These are phyloP conservation scores for Microctonus brassicae DNA, from an alignment of 2,888 invertebrate species.

Conservation along the genomic window DNA sequence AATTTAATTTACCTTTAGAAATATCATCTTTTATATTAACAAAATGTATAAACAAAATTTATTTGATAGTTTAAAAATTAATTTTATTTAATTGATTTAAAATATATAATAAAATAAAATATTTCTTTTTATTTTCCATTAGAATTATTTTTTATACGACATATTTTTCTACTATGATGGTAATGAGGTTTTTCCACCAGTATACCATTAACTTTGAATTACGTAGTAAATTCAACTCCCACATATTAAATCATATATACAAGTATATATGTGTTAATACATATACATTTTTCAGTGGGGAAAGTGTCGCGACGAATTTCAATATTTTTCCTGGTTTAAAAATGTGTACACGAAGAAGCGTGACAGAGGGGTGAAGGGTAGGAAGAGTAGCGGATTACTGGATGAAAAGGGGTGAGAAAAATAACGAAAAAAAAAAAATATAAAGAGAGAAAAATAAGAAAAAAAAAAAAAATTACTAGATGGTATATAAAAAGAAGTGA, in stretches of 20 bases:
- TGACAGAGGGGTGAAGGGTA: slow-evolving; percentile 9
- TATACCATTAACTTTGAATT: background rate
- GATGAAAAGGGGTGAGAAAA: slow-evolving; percentile 31
- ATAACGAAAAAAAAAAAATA: no score
- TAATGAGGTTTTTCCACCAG: background rate
- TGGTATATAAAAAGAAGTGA: no score
- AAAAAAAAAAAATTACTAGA: no score
- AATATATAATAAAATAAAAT: background rate
- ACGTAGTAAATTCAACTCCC: slow-evolving; percentile 5
- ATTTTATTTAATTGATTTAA: no score
- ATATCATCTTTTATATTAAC: no score
- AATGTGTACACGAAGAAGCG: slow-evolving; percentile 23
- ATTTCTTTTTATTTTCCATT: background rate
- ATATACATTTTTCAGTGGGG: background rate
- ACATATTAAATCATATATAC: slow-evolving; percentile 4
- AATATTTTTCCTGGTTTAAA: slow-evolving; percentile 46
- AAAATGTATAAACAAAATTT: no score
- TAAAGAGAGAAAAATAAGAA: no score
- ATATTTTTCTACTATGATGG: no score
- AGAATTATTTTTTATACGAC: background rate
- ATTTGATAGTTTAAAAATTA: no score
- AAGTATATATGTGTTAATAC: no score
- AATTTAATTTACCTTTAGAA: no score
- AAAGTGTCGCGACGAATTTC: slow-evolving; percentile 41
- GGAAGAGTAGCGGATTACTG: slow-evolving; percentile 32